These are phyloP conservation scores for Plemyria rubiginata DNA, from an alignment of 2,888 invertebrate species.

Conservation along the genomic window DNA sequence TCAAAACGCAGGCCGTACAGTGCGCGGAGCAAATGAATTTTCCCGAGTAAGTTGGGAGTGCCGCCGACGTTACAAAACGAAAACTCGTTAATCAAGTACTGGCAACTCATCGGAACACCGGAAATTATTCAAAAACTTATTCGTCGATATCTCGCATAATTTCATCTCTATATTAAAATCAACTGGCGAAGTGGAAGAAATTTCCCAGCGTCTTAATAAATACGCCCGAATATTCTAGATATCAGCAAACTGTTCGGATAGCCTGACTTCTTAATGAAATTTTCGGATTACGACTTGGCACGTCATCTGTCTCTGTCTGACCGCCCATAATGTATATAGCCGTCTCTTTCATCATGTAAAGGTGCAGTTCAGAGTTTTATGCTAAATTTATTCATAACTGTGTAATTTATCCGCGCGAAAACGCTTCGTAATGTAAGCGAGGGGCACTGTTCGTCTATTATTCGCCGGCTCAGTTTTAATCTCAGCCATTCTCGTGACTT, in stretches of 20 bases:
- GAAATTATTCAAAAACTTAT: slow-evolving; percentile 47
- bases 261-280: slow-evolving; percentile 83
- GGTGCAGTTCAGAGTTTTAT: slow-evolving; percentile 84
- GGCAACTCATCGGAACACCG: slow-evolving; percentile 52
- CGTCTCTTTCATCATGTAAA: slow-evolving; percentile 72
- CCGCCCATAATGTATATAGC: slow-evolving; percentile 46
- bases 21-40: slow-evolving; percentile 20
- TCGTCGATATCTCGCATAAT: slow-evolving; percentile 62
- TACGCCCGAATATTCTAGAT: slow-evolving; percentile 78
- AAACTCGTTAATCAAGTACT: slow-evolving; percentile 51
- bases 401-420: slow-evolving; percentile 82
- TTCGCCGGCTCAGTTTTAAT: slow-evolving; percentile 74
- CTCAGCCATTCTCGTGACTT: slow-evolving; percentile 67
- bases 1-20: no score
- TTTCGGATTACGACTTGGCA: slow-evolving; percentile 80
- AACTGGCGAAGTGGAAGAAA: slow-evolving; percentile 68
- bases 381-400: slow-evolving; percentile 86
- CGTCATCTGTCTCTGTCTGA: slow-evolving; percentile 54
- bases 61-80: slow-evolving; percentile 36
- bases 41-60: slow-evolving; percentile 29
- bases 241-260: slow-evolving; percentile 78
- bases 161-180: slow-evolving; percentile 70
- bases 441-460: slow-evolving; percentile 72
- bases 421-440: slow-evolving; percentile 73
- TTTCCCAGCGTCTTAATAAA: slow-evolving; percentile 73